phyloP scores from a whole-genome alignment of 2,797 vertebrate genomes.

The Phrynocephalus forsythii region DNA sequence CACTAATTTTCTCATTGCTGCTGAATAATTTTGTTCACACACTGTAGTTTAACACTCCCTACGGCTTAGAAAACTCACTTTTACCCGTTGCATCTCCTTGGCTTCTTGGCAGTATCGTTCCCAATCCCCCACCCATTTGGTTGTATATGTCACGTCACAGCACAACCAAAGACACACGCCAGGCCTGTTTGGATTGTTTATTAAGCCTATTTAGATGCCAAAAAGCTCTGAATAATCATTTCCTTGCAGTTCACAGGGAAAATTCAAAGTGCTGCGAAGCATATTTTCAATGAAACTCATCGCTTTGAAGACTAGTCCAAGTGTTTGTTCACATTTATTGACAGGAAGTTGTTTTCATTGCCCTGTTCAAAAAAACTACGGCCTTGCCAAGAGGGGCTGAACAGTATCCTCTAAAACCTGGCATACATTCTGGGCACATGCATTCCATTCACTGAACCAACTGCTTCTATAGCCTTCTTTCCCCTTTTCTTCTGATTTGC shows the following conservation, averaged over 20 bases:
- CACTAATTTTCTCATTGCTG: background rate
- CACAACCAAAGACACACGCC: fast-evolving
- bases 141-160: background rate
- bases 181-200: constrained; percentile 66
- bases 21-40: background rate
- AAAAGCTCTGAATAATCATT: constrained; percentile 48
- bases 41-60: fast-evolving
- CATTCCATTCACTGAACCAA: background rate
- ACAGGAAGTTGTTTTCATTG: constrained; percentile 80
- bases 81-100: background rate
- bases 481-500: background rate
- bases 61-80: fast-evolving
- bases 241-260: constrained; percentile 67
- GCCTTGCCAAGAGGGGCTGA: constrained; percentile 47
- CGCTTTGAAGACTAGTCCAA: constrained; percentile 81
- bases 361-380: constrained; percentile 45
- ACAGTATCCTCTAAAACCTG: constrained; percentile 42
- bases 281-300: constrained; percentile 77
- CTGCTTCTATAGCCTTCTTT: background rate
- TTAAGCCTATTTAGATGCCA: constrained; percentile 59
- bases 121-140: background rate
- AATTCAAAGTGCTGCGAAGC: constrained; percentile 66
- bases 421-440: fast-evolving
- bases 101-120: background rate
- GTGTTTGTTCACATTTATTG: constrained; percentile 80